Base-by-base conservation (phyloP, 1,140 invertebrate species). In the Nymphalis io region DNA sequence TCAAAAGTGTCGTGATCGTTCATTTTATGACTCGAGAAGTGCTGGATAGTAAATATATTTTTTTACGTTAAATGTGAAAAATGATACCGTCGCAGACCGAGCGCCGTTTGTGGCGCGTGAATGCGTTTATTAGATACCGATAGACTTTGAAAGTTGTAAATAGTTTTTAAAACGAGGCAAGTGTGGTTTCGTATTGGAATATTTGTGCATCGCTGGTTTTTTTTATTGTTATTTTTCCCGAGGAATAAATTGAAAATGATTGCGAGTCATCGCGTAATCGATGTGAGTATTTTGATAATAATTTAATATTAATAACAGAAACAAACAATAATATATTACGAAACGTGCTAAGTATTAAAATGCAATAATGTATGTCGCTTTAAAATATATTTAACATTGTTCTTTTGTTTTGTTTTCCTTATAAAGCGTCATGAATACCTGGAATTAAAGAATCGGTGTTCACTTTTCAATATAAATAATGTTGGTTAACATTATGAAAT, bases 141-240 rank as follows among this genome's bases (percentile, higher is more conserved):
- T 83, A 83, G 72, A 81, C 72, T 81, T 83, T 68, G 78, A 83
- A 83, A 85, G 83, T 83, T 80, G 73, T 69, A 65, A 72, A 71
- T 74, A 74, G 72, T 79, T 78, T 78, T 71, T 72, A 51, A 74
- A 60, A 48, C 65, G 33, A 44, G 42, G 44, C 65, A 55, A 66
- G 64, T 76, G 73, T 76, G 73, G 51, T 27, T 55, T 75, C 73
- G 73, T 77, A 64, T 73, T 51, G 33, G 53, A 51, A 60, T 61
- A 68, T 78, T 75, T 75, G 73, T 83, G 75, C 72, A 70, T 58
- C 51, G 33, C 42, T 58, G 40, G 13, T 60, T 55, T 51, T 58
- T 55, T 65, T 44, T n/a, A 16, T 18, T 51, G 46, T 60, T 64
- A 58, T 68, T 61, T 44, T 38, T 67, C 46, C 66, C 55, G 55